Evolutionary conservation across 2,888 invertebrate genomes (phyloP).

Genomic region (Chydorus sphaericus): DNA sequence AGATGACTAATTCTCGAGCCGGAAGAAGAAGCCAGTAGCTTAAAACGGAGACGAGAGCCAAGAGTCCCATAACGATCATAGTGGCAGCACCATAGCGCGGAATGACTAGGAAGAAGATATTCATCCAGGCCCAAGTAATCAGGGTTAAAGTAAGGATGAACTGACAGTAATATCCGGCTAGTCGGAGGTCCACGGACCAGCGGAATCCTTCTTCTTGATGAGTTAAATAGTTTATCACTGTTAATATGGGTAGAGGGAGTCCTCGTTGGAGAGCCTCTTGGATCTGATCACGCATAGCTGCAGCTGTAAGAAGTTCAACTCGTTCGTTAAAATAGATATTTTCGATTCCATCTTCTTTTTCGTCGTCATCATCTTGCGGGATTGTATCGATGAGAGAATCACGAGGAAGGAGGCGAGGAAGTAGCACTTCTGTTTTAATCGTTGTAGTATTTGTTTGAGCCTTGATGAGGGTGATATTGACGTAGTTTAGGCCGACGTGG

Average conservation of each 20-base stretch:
- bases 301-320: neutral
- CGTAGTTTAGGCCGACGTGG: constrained; percentile 7
- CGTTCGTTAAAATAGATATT: constrained; percentile 12
- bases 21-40: constrained; percentile 10
- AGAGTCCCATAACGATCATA: constrained; percentile 7
- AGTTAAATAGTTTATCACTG: constrained; percentile 9
- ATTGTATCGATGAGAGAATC: neutral
- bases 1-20: neutral
- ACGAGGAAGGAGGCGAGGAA: constrained; percentile 1
- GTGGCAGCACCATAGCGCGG: constrained; percentile 11
- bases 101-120: constrained; percentile 10
- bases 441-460: neutral
- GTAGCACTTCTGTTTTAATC: neutral
- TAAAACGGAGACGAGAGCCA: neutral
- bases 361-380: neutral
- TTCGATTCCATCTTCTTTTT: neutral
- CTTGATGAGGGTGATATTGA: constrained; percentile 5
- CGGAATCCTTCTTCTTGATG: constrained; percentile 11
- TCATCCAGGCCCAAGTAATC: constrained; percentile 6
- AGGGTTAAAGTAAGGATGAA: neutral
- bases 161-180: constrained; percentile 6
- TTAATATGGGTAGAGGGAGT: constrained; percentile 11
- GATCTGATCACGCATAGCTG: constrained; percentile 5
- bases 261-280: constrained; percentile 6
- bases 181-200: constrained; percentile 11